phyloP scores from a whole-genome alignment of 2,113 vertebrate species.

The Panthera leo region DNA sequence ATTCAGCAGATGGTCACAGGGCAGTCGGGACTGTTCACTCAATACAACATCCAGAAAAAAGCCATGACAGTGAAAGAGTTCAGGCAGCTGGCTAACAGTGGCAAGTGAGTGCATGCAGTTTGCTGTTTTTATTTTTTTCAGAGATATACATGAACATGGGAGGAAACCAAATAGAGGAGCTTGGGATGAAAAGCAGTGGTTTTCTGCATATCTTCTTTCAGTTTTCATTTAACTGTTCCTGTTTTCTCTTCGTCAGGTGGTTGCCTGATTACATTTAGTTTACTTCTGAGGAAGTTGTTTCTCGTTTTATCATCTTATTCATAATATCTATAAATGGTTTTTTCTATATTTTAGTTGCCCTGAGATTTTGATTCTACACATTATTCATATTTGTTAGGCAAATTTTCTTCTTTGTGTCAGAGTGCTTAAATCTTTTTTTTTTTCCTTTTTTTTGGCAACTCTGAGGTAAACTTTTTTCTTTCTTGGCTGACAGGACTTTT shows the following conservation, averaged over 20 bases:
- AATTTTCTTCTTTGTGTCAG: slow-evolving; percentile 4
- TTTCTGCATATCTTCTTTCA: not conserved
- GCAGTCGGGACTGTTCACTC: slow-evolving; percentile 86
- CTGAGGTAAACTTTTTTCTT: slow-evolving; percentile 79
- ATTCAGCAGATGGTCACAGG: slow-evolving; percentile 90
- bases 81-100: slow-evolving; percentile 86
- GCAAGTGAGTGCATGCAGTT: slow-evolving; percentile 83
- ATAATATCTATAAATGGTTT: not conserved
- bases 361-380: not conserved
- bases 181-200: not conserved
- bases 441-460: not conserved
- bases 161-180: not conserved
- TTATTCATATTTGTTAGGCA: not conserved
- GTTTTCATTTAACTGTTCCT: not conserved
- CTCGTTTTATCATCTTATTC: slow-evolving; percentile 4
- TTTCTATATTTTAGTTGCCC: not conserved
- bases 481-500: slow-evolving; percentile 60
- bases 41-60: slow-evolving; percentile 89
- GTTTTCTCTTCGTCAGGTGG: slow-evolving; percentile 9
- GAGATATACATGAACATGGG: not conserved
- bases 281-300: not conserved
- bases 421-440: not conserved
- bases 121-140: not conserved
- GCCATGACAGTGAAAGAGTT: slow-evolving; percentile 89
- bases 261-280: not conserved